These are phyloP conservation scores for Ovis canadensis DNA, from an alignment of 2,113 vertebrate species.

Conservation along the genomic window DNA sequence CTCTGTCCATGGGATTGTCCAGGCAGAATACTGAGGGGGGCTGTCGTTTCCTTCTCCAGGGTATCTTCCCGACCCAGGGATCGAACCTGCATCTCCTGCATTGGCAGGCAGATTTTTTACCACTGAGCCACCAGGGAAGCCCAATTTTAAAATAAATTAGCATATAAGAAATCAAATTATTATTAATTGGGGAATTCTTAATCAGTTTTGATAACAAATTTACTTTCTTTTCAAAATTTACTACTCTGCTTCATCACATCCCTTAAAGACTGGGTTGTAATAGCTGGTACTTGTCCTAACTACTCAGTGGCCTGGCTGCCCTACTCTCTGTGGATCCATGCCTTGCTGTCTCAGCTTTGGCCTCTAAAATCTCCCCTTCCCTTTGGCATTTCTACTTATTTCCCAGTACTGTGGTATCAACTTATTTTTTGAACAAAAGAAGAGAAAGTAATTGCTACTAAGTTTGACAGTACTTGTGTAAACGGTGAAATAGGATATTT, in stretches of 20 bases:
- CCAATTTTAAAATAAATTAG: background rate
- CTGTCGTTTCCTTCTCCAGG: background rate
- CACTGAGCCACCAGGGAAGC: background rate
- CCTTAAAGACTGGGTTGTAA: background rate
- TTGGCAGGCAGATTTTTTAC: background rate
- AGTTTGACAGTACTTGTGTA: background rate
- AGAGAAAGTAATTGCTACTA: background rate
- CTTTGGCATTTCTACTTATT: background rate
- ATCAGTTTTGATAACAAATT: background rate
- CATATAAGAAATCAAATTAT: background rate
- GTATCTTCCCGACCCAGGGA: rapidly evolving
- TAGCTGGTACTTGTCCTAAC: background rate
- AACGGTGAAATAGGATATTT: background rate
- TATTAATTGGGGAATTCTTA: background rate
- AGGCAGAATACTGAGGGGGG: background rate
- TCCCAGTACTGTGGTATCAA: background rate
- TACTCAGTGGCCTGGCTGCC: background rate
- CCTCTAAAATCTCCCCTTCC: background rate
- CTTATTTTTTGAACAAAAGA: background rate
- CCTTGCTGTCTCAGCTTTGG: background rate
- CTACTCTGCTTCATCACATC: background rate
- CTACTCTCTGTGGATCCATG: background rate
- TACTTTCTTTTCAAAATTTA: background rate
- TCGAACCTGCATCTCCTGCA: background rate
- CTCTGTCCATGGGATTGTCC: background rate